phyloP scores from a whole-genome alignment of 2,797 vertebrate genomes.

The Epinephelus coioides region DNA sequence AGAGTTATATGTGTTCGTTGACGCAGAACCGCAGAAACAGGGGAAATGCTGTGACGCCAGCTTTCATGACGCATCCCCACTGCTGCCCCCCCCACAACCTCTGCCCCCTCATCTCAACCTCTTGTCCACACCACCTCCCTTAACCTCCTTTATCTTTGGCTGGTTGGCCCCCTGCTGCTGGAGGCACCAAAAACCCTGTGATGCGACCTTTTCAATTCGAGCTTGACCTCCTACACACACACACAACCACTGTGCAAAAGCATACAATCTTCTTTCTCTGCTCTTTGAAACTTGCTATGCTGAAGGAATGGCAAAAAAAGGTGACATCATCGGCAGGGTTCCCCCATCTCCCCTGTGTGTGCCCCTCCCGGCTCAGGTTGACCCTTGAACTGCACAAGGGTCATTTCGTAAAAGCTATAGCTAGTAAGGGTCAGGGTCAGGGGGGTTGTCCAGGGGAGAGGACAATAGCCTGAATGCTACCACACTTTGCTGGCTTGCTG shows the following conservation, averaged over 20 bases:
- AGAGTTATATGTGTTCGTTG: slow-evolving; percentile 43
- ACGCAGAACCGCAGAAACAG: slow-evolving; percentile 47
- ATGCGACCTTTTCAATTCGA: slow-evolving; percentile 62
- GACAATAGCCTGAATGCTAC: slow-evolving; percentile 69
- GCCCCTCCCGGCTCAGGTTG: slow-evolving; percentile 39
- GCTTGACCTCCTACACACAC: slow-evolving; percentile 47
- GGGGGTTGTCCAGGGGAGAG: slow-evolving; percentile 27
- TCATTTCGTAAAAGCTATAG: slow-evolving; percentile 54
- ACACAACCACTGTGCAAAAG: not conserved
- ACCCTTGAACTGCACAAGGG: slow-evolving; percentile 55
- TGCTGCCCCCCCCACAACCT: slow-evolving; percentile 22
- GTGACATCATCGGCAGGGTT: slow-evolving; percentile 34
- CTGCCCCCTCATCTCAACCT: slow-evolving; percentile 22
- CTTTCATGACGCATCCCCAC: slow-evolving; percentile 42
- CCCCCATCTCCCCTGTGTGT: slow-evolving; percentile 7
- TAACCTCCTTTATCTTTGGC: slow-evolving; percentile 63
- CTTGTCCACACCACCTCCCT: slow-evolving; percentile 58
- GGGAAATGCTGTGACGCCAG: slow-evolving; percentile 40
- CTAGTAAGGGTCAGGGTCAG: slow-evolving; percentile 44
- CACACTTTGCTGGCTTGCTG: slow-evolving; percentile 57
- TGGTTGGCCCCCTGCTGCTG: slow-evolving; percentile 53
- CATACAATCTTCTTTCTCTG: slow-evolving; percentile 1
- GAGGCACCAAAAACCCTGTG: slow-evolving; percentile 52
- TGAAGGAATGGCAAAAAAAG: slow-evolving; percentile 30
- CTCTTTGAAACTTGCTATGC: slow-evolving; percentile 17